Conservation (phyloP, 2,797 vertebrate genomes). For the Myotis planiceps region DNA sequence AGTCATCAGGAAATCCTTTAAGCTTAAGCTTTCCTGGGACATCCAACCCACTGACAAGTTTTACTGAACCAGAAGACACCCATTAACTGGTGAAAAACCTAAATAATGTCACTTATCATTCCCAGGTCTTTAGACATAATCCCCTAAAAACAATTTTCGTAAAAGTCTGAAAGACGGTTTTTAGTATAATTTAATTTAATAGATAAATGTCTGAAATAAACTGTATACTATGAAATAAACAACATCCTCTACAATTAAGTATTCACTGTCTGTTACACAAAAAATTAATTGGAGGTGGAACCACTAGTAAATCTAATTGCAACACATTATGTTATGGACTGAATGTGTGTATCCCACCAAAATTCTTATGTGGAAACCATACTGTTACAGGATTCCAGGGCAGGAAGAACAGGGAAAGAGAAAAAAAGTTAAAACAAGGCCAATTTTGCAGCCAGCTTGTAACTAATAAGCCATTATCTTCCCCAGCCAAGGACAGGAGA, state of each 20-base stretch:
- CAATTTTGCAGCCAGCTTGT: too few relatives aligned
- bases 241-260: background rate
- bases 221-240: background rate
- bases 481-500: too few relatives aligned
- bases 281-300: background rate
- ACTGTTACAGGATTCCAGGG: too few relatives aligned
- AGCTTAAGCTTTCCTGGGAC: background rate
- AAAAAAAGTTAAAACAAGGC: too few relatives aligned
- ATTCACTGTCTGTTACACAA: background rate
- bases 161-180: background rate
- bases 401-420: too few relatives aligned
- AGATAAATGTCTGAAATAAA: background rate
- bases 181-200: slow-evolving; percentile 31
- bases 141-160: background rate
- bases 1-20: background rate
- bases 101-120: background rate
- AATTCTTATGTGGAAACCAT: background rate
- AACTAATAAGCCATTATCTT: too few relatives aligned
- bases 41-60: background rate
- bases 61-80: slow-evolving; percentile 40
- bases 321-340: background rate
- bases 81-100: background rate
- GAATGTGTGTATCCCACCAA: background rate
- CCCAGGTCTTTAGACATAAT: background rate
- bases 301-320: background rate